These are phyloP conservation scores for Andrena hattorfiana DNA, from an alignment of 2,888 invertebrate genomes.

Conservation along the genomic window DNA sequence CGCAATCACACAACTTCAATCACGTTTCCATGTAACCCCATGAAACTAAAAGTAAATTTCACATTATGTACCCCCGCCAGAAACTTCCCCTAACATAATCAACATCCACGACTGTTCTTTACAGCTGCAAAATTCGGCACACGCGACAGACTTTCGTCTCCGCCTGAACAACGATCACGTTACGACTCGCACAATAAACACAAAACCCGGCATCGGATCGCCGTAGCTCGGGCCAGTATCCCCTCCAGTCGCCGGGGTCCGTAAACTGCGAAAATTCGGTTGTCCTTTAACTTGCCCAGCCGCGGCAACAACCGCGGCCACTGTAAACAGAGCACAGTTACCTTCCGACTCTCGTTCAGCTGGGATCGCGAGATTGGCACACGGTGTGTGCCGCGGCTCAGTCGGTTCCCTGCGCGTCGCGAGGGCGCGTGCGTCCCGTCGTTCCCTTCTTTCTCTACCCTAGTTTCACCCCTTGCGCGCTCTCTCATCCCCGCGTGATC, in stretches of 20 bases:
- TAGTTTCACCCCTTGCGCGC: slow-evolving; percentile 24
- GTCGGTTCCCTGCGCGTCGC: slow-evolving; percentile 10
- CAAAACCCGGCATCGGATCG: background rate
- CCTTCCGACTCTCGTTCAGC: background rate
- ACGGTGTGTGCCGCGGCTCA: background rate
- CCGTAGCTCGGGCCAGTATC: background rate
- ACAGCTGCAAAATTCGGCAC: too few relatives aligned
- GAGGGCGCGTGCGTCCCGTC: slow-evolving; percentile 52
- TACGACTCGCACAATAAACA: too few relatives aligned
- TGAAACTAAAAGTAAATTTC: too few relatives aligned
- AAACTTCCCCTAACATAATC: too few relatives aligned
- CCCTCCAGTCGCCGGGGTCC: background rate
- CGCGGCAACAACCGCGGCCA: too few relatives aligned
- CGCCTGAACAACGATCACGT: too few relatives aligned
- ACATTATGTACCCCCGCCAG: too few relatives aligned
- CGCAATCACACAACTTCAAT: too few relatives aligned
- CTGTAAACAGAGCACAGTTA: slow-evolving; percentile 20
- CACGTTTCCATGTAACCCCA: too few relatives aligned
- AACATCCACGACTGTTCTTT: too few relatives aligned
- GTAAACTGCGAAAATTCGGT: slow-evolving; percentile 1
- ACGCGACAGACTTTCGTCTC: too few relatives aligned
- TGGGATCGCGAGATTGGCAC: slow-evolving; percentile 23
- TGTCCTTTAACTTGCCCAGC: background rate
- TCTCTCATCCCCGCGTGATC: slow-evolving; percentile 10
- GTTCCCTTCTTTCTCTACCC: slow-evolving; percentile 29